Evolutionary conservation across 2,888 invertebrate genomes (phyloP), one percentile per base, ranked within the genome.

Genomic region (Campoplex capitator): DNA sequence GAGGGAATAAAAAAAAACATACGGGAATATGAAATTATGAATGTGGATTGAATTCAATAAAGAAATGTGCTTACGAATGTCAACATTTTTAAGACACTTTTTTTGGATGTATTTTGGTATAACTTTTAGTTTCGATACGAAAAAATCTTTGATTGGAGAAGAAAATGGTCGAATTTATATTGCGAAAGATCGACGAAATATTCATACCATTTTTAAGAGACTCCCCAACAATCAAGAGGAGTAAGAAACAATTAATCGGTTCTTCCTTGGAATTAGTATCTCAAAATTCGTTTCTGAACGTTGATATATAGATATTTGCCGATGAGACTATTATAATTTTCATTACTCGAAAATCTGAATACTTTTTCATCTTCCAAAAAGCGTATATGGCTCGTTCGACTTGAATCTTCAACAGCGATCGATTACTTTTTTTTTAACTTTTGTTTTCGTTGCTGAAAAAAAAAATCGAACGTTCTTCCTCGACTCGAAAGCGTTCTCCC

Each of bases 31-130:
- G 13, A 45, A 68, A 18, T 42, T 42, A 16, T 11, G 67, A 68
- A 48, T 42, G 58, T 32, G 32, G 32, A 62, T 62, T 13, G 16
- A 62, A 67, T 35, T 54, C 54, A 35, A 48, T 6, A 13, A 16
- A 38, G 18, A 38, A 67, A 62, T 32, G 71, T 51, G 28, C 76
- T 80, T 42, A 23, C 56, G 13, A 76, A 67, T 71, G 76, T 71
- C 79, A 51, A 68, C 77, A 68, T 42, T 80, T 74, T 83, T 58
- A 73, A 51, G 13, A 35, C 42, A 67, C 8, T 18, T 8, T 11
- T 42, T 9, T n/a, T n/a, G 18, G 8, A 18, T n/a, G 13, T 45
- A 8, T 45, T 11, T 45, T 45, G 51, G 3, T 16, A 48, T 48
- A 48, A 48, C 48, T 48, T 45, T 42, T 7, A 9, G 16, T 48